Evolutionary conservation across 2,888 invertebrate species (phyloP), one percentile per base, ranked within the genome.

Genomic region (Tinea semifulvella): DNA sequence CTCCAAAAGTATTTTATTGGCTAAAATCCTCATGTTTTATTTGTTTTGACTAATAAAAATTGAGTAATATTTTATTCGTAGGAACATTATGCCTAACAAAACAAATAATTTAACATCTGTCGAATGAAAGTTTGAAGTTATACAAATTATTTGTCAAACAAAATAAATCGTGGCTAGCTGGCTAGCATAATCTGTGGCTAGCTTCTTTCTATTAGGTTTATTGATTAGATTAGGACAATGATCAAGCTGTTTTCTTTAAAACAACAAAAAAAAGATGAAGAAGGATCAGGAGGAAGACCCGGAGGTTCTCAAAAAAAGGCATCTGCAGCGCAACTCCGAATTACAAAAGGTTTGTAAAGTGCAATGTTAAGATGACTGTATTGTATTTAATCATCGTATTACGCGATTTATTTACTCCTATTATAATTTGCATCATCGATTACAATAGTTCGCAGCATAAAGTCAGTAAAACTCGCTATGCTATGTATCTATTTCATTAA

Each of bases 211-310:
- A 14, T 31, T 31, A 31, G 31, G 31, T 31, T 31, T 31, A 31
- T 31, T 31, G 31, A 71, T 68, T 68, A 70, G 68, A 56, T 65
- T 74, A 79, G 69, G 72, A 80, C 68, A 71, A 98, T 98, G 98
- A 96, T 98, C 76, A 97, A 96, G 87, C 86, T 98, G 82, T 98
- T 98, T 86, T 96, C 97, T 56, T 83, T 98, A 68, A 98, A 98
- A 84, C 95, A 98, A 85, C 96, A 97, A 83, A 96, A 96, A 84
- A 97, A 97, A 85, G 96, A 97, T 86, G 96, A 94, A 64, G 94
- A 94, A 74, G 88, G 91, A 57, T 87, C 86, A 52, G 68, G 83
- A 49, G 38, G 49, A 40, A 68, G 81, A 62, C 75, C 77, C 50
- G 81, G 80, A 49, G 79, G 79, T 54, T 90, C 92, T 57, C 92